Evolutionary conservation across 64 coral and sea anemone genomes (phyloP).

Genomic region (Pocillopora verrucosa): DNA sequence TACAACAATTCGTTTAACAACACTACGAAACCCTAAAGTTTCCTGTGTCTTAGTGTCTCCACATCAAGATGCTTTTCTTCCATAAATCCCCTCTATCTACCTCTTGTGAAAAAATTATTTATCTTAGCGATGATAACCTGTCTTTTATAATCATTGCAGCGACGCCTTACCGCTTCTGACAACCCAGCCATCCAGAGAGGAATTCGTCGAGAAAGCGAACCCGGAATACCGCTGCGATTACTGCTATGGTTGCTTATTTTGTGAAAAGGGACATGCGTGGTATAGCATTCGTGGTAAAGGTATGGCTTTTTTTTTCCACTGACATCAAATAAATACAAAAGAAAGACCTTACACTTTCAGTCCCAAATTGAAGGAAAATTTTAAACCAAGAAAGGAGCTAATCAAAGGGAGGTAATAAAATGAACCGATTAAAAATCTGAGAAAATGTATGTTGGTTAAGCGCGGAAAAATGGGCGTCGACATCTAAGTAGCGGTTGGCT

Average conservation of each 20-base stretch:
- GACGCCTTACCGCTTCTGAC: neutral
- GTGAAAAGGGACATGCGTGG: slow-evolving; percentile 15
- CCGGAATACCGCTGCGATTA: slow-evolving; percentile 9
- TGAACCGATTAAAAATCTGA: no score
- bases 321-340: neutral
- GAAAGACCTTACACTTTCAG: neutral
- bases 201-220: neutral
- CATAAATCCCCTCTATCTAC: no score
- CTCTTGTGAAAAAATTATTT: neutral
- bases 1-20: no score
- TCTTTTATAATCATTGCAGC: neutral
- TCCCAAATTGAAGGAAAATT: no score
- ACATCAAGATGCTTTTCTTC: no score
- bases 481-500: no score
- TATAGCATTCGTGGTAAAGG: slow-evolving; percentile 21
- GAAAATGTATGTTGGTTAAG: no score
- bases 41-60: no score
- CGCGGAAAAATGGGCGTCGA: no score
- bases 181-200: neutral
- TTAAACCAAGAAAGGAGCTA: no score
- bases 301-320: neutral
- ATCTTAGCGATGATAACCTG: neutral
- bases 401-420: no score
- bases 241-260: slow-evolving; percentile 18
- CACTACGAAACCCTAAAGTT: no score